Evolutionary conservation across 2,113 vertebrate genomes (phyloP).

Genomic region (Phyllostomus discolor): DNA sequence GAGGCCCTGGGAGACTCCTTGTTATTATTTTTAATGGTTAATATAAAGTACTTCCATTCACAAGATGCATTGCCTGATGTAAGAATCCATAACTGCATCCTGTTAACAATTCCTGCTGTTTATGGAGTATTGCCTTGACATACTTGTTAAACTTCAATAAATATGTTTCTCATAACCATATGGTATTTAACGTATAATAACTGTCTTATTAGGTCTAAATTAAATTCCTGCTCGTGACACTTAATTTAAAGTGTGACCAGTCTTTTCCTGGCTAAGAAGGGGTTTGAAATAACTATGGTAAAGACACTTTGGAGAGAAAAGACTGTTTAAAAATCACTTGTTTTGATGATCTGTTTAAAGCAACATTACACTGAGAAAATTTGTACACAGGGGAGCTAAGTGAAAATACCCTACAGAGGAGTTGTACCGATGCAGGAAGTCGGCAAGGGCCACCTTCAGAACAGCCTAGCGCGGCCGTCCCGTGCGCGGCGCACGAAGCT

Average conservation of each 20-base stretch:
- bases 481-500: neutral
- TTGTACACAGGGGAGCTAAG: slow-evolving; percentile 55
- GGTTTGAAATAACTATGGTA: slow-evolving; percentile 53
- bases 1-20: slow-evolving; percentile 46
- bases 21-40: slow-evolving; percentile 68
- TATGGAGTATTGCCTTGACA: slow-evolving; percentile 79
- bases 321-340: slow-evolving; percentile 66
- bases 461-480: slow-evolving; percentile 16
- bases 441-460: slow-evolving; percentile 45
- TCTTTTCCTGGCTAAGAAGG: slow-evolving; percentile 75
- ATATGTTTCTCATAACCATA: slow-evolving; percentile 83
- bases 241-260: slow-evolving; percentile 81
- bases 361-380: slow-evolving; percentile 57
- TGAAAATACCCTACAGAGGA: slow-evolving; percentile 52
- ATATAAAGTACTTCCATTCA: slow-evolving; percentile 65
- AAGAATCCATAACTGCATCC: slow-evolving; percentile 77
- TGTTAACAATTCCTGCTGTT: slow-evolving; percentile 78
- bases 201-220: slow-evolving; percentile 82
- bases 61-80: slow-evolving; percentile 76
- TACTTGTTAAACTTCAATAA: slow-evolving; percentile 83
- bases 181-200: slow-evolving; percentile 80
- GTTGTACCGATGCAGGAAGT: slow-evolving; percentile 62
- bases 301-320: slow-evolving; percentile 67
- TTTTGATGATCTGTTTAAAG: slow-evolving; percentile 75
- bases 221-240: slow-evolving; percentile 80